These are phyloP conservation scores for Tauraco hartlaubi DNA, from an alignment of 2,797 vertebrate genomes.

Conservation along the genomic window DNA sequence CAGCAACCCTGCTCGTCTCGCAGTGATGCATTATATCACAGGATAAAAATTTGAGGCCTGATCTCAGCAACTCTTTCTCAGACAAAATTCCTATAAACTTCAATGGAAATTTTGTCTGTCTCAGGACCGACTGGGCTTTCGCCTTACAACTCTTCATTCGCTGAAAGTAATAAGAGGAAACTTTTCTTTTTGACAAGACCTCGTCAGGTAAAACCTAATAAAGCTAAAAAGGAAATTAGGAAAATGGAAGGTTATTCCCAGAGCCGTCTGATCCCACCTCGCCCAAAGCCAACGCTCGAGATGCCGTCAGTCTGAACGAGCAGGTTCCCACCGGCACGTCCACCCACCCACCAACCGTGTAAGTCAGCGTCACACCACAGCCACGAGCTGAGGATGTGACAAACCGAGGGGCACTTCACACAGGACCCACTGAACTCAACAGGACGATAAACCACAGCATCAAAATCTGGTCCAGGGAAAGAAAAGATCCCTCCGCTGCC, in stretches of 20 bases:
- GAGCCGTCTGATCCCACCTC: slow-evolving; percentile 40
- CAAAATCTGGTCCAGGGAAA: not conserved
- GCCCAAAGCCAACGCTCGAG: not conserved
- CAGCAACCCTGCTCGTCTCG: not conserved
- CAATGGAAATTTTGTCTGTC: not conserved
- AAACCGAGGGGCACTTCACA: not conserved
- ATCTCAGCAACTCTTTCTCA: not conserved
- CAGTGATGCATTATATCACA: not conserved
- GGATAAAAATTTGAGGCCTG: not conserved
- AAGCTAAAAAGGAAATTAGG: slow-evolving; percentile 78
- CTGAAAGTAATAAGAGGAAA: slow-evolving; percentile 59
- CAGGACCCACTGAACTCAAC: not conserved
- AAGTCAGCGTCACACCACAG: not conserved
- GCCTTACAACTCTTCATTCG: slow-evolving; percentile 26
- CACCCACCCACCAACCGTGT: fast-evolving
- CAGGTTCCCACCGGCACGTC: not conserved
- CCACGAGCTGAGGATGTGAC: not conserved
- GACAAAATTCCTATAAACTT: slow-evolving; percentile 30
- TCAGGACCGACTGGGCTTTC: not conserved
- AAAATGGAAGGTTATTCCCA: slow-evolving; percentile 73
- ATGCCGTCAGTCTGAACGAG: not conserved
- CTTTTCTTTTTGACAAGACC: slow-evolving; percentile 75
- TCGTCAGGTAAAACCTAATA: slow-evolving; percentile 80
- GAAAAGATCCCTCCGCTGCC: not conserved
- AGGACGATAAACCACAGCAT: not conserved